These are phyloP conservation scores for Antheraea pernyi DNA, from an alignment of 1,140 invertebrate species.

Conservation along the genomic window DNA sequence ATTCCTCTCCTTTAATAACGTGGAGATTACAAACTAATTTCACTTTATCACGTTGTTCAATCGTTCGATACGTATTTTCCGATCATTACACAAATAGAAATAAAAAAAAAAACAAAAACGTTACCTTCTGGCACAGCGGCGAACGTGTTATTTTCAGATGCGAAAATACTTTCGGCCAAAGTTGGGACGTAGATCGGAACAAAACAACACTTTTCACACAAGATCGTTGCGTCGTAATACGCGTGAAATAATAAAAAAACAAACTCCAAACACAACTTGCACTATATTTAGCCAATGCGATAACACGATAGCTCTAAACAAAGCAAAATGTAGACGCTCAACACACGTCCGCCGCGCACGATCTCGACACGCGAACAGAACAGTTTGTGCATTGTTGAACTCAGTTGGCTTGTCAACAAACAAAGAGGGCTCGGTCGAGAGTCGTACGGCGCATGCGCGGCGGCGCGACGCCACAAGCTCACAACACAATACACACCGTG, in stretches of 20 bases:
- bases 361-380: conserved; percentile 42
- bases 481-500: conserved; percentile 43
- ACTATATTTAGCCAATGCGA: conserved; percentile 52
- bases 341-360: conserved; percentile 40
- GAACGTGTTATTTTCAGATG: conserved; percentile 50
- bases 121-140: conserved; percentile 54
- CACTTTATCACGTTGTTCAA: neutral
- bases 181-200: conserved; percentile 25
- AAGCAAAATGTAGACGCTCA: conserved; percentile 21
- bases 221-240: conserved; percentile 34
- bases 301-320: conserved; percentile 40
- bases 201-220: conserved; percentile 42
- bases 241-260: conserved; percentile 22
- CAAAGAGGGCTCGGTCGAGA: conserved; percentile 65
- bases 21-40: neutral
- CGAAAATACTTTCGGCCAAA: conserved; percentile 37
- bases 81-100: conserved; percentile 13
- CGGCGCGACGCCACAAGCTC: conserved; percentile 47
- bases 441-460: conserved; percentile 60
- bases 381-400: conserved; percentile 26
- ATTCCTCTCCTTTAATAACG: too few species aligned
- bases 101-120: conserved; percentile 34
- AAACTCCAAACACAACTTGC: conserved; percentile 36
- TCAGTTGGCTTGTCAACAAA: conserved; percentile 73
- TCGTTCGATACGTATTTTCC: conserved; percentile 13